Evolutionary conservation across 2,888 invertebrate species (phyloP).

Genomic region (Hirtodrosophila duncani): DNA sequence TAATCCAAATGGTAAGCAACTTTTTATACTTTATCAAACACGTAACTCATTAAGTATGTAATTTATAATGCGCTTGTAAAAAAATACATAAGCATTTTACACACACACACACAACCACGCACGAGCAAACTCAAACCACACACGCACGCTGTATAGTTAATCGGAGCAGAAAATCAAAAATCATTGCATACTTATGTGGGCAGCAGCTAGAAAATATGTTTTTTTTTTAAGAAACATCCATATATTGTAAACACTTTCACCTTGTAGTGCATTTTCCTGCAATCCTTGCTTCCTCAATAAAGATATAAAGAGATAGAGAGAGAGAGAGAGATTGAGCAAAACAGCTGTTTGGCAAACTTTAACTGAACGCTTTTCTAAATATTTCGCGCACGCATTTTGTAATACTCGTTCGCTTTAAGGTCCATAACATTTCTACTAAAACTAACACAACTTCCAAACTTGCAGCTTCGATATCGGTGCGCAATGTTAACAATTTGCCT

Average conservation of each 20-base stretch:
- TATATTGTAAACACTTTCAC: background rate
- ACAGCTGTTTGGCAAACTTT: slow-evolving; percentile 20
- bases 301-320: background rate
- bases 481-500: slow-evolving; percentile 77
- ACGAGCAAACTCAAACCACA: slow-evolving; percentile 5
- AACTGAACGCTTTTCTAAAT: slow-evolving; percentile 43
- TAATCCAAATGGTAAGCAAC: slow-evolving; percentile 67
- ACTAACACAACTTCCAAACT: slow-evolving; percentile 46
- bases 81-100: slow-evolving; percentile 45
- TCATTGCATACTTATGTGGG: slow-evolving; percentile 43
- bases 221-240: slow-evolving; percentile 12
- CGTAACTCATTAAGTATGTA: slow-evolving; percentile 56
- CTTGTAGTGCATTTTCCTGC: slow-evolving; percentile 1
- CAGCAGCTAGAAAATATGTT: slow-evolving; percentile 3
- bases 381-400: slow-evolving; percentile 65
- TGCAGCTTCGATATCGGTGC: slow-evolving; percentile 86
- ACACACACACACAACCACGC: slow-evolving; percentile 17
- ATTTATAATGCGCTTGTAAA: slow-evolving; percentile 62
- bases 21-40: slow-evolving; percentile 39
- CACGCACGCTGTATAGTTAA: slow-evolving; percentile 40
- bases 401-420: background rate
- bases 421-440: slow-evolving; percentile 12
- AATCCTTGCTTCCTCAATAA: too few relatives aligned
- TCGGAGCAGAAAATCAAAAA: slow-evolving; percentile 15
- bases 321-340: too few relatives aligned